phyloP scores from a whole-genome alignment of 2,888 invertebrate genomes.

The Plemyria rubiginata region DNA sequence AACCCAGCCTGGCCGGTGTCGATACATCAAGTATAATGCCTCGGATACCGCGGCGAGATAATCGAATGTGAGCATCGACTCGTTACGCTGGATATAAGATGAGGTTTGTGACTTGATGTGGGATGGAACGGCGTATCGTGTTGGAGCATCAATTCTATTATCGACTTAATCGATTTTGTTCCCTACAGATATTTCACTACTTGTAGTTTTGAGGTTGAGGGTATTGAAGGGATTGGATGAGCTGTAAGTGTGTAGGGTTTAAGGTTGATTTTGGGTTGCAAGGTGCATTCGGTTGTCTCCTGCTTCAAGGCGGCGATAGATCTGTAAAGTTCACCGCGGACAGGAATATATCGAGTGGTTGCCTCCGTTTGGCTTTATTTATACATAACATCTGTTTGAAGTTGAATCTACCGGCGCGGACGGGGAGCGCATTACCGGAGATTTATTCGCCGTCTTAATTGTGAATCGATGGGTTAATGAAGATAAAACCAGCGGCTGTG shows the following conservation, averaged over 20 bases:
- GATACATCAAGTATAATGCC: slow-evolving; percentile 84
- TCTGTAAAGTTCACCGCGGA: slow-evolving; percentile 84
- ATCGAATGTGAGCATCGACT: slow-evolving; percentile 84
- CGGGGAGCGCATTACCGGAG: slow-evolving; percentile 83
- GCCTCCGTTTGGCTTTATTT: slow-evolving; percentile 85
- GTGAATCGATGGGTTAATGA: slow-evolving; percentile 86
- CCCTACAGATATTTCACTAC: neutral
- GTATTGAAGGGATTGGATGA: slow-evolving; percentile 1
- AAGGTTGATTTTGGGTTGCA: slow-evolving; percentile 64
- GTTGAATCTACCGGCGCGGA: slow-evolving; percentile 83
- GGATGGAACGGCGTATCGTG: slow-evolving; percentile 60
- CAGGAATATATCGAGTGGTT: slow-evolving; percentile 84
- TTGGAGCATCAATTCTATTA: slow-evolving; percentile 48
- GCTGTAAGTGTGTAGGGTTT: slow-evolving; percentile 34
- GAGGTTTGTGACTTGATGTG: slow-evolving; percentile 68
- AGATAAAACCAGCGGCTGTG: slow-evolving; percentile 84
- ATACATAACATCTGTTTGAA: slow-evolving; percentile 85
- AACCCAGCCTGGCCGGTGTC: slow-evolving; percentile 81
- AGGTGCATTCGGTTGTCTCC: slow-evolving; percentile 60
- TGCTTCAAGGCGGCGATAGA: slow-evolving; percentile 71
- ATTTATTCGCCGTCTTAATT: slow-evolving; percentile 85
- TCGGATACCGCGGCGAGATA: slow-evolving; percentile 84
- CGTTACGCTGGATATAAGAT: slow-evolving; percentile 83
- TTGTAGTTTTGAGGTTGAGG: neutral
- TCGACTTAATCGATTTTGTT: slow-evolving; percentile 51